These are phyloP conservation scores for Epinotia demarniana DNA, from an alignment of 2,888 invertebrate genomes.

Conservation along the genomic window DNA sequence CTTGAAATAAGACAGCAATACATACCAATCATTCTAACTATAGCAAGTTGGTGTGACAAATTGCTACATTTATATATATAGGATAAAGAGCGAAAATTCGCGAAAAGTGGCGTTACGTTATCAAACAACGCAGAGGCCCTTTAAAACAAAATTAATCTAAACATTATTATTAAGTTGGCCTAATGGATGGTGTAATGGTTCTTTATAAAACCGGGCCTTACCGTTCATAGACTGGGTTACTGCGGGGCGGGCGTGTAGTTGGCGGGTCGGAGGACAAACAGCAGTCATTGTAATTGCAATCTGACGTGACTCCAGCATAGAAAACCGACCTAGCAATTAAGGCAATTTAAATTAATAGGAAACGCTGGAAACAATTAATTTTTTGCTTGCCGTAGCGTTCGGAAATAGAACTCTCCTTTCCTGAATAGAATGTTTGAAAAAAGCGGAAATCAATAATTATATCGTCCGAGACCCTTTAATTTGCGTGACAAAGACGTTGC, in stretches of 20 bases:
- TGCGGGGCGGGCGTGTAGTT: constrained; percentile 50
- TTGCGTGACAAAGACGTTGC: not conserved
- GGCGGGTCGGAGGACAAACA: constrained; percentile 52
- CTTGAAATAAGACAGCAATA: no score
- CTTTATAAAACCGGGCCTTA: not conserved
- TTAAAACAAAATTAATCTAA: no score
- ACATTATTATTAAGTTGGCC: no score
- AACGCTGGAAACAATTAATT: constrained; percentile 21
- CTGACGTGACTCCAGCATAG: constrained; percentile 58
- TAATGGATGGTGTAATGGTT: not conserved
- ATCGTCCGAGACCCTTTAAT: not conserved
- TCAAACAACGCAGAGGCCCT: no score
- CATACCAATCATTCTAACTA: no score
- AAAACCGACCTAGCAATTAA: constrained; percentile 52
- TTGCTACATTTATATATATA: no score
- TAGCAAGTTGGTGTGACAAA: no score
- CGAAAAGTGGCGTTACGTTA: no score
- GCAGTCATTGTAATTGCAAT: constrained; percentile 56
- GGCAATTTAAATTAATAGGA: constrained; percentile 46
- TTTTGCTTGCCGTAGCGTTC: constrained; percentile 1
- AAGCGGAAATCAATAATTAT: not conserved
- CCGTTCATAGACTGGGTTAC: not conserved
- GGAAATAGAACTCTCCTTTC: constrained; percentile 24
- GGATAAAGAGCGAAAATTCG: no score
- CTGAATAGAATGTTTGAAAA: constrained; percentile 5